Base-by-base conservation (phyloP, 2,888 invertebrate genomes). In the Pristionchus japonicus region DNA sequence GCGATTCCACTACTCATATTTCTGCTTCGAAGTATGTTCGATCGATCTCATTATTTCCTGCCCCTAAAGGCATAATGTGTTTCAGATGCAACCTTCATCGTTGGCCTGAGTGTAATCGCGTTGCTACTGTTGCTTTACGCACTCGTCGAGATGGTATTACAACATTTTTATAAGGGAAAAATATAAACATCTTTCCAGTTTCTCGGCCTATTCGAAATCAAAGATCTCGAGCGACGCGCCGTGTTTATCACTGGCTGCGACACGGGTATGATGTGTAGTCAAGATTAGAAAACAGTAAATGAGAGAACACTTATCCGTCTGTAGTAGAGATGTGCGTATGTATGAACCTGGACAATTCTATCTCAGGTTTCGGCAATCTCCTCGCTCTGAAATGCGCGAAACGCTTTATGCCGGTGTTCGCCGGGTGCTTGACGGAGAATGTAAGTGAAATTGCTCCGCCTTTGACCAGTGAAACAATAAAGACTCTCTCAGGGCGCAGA, bases 171-270 rank as follows among this genome's bases (percentile, higher is more conserved):
- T 13, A 37, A 70, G 20, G 13, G 2, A 9, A 64, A 64, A 31
- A 1, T 2, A 11, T 31, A 2, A 31, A 43, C 43, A n/a, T 61
- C 4, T 40, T 37, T n/a, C n/a, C 74, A 74, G 74, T 11, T 40
- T 15, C n/a, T 74, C 34, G 31, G 74, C 74, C 17, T 34, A 3
- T 37, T 74, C 74, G n/a, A 37, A 43, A 34, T 74, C 23, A 40
- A n/a, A 0, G 70, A 91, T 87, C 87, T 92, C 23, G 6, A 57
- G 1, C 89, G 88, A 20, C 90, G 89, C 52, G 89, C 92, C 1
- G 91, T 92, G 40, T 90, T 92, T 52, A 92, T 92, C 47, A 91
- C 91, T 43, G 92, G 92, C 40, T 92, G 92, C 88, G 92, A 92
- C 87, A 84, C 90, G 17, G 91, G 92, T 91, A 34, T 9, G 31